These are phyloP conservation scores for Nycteola revayana DNA, from an alignment of 2,888 invertebrate genomes.

Conservation along the genomic window DNA sequence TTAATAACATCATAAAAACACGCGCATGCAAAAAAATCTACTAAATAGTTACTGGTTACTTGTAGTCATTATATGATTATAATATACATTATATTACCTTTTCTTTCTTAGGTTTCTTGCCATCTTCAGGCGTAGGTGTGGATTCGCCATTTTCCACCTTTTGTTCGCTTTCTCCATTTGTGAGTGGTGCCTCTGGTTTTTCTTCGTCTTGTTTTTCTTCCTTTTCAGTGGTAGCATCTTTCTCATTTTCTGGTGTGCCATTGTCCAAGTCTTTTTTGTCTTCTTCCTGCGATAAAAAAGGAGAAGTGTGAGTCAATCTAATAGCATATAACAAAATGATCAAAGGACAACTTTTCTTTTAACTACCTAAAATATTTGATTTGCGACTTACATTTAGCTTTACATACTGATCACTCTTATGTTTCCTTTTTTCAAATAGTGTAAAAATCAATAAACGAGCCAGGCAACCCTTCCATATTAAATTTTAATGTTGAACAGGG, in stretches of 20 bases:
- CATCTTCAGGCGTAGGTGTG: conserved; percentile 63
- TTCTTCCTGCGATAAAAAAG: conserved; percentile 77
- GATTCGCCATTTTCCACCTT: conserved; percentile 66
- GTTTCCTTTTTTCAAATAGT: conserved; percentile 23
- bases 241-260: conserved; percentile 84
- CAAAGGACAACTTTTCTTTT: no score
- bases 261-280: conserved; percentile 80
- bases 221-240: conserved; percentile 86
- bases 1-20: conserved; percentile 43
- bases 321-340: no score
- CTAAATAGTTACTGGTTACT: no score
- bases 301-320: no score
- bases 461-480: conserved; percentile 26
- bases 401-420: no score
- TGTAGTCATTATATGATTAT: not conserved
- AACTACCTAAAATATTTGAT: no score
- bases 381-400: no score
- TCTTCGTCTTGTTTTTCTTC: conserved; percentile 63
- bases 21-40: conserved; percentile 39
- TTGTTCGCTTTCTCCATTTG: conserved; percentile 70
- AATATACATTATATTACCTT: conserved; percentile 72
- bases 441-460: conserved; percentile 32
- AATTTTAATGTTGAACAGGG: no score
- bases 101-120: conserved; percentile 86
- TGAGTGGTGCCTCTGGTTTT: conserved; percentile 51